Conservation (phyloP, 2,888 invertebrate species). For the Molorchus minor region DNA sequence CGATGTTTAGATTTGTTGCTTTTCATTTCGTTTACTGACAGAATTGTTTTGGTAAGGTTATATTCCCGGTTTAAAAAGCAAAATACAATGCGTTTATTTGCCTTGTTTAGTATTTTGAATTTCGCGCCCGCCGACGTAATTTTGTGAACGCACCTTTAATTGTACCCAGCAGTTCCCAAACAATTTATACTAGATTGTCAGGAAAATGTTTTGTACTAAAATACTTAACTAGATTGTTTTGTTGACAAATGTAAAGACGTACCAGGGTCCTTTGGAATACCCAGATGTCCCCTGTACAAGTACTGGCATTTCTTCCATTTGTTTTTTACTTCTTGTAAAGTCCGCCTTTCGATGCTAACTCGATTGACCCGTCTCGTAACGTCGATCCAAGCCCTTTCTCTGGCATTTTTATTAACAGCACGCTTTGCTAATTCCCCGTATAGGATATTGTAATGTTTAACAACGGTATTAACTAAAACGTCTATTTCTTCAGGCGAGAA, state of each 20-base stretch:
- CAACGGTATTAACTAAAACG: slow-evolving; percentile 46
- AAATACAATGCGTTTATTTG: slow-evolving; percentile 17
- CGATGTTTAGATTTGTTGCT: slow-evolving; percentile 18
- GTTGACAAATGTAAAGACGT: slow-evolving; percentile 27
- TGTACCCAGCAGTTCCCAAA: slow-evolving; percentile 33
- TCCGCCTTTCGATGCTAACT: slow-evolving; percentile 51
- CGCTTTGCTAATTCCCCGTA: slow-evolving; percentile 49
- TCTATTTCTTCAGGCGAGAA: slow-evolving; percentile 53
- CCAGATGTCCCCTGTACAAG: slow-evolving; percentile 38
- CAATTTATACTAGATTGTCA: slow-evolving; percentile 11
- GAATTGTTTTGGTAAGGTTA: neutral
- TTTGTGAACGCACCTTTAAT: slow-evolving; percentile 36
- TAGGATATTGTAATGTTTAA: slow-evolving; percentile 48
- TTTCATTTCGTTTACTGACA: slow-evolving; percentile 7
- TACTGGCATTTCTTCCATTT: slow-evolving; percentile 56
- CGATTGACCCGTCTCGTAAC: slow-evolving; percentile 51
- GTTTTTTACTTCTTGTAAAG: slow-evolving; percentile 54
- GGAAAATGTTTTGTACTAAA: slow-evolving; percentile 23
- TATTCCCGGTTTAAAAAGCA: slow-evolving; percentile 14
- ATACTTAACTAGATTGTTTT: neutral
- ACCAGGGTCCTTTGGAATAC: slow-evolving; percentile 43
- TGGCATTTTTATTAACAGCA: slow-evolving; percentile 44
- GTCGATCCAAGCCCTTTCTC: slow-evolving; percentile 52
- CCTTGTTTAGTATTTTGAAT: slow-evolving; percentile 31
- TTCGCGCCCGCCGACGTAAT: slow-evolving; percentile 29